Conservation (phyloP, 2,888 invertebrate species). For the Phengaris arion region DNA sequence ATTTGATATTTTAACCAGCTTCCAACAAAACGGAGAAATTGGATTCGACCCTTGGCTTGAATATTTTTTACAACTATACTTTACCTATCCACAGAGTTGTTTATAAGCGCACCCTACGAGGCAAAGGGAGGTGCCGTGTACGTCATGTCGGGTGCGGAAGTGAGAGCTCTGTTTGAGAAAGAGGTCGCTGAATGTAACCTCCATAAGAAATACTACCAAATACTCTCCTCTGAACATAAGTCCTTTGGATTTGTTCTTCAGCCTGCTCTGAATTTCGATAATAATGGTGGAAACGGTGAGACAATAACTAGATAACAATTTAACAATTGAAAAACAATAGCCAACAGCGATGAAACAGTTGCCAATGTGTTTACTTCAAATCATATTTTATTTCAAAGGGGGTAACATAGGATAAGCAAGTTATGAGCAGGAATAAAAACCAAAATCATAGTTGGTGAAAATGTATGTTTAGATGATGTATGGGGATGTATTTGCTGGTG, state of each 20-base stretch:
- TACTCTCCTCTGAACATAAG: slow-evolving; percentile 37
- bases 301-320: neutral
- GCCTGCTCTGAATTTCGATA: neutral
- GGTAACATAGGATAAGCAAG: too few species aligned
- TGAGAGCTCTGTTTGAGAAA: slow-evolving; percentile 37
- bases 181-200: slow-evolving; percentile 38
- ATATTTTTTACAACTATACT: too few species aligned
- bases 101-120: slow-evolving; percentile 62
- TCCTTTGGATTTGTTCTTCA: neutral
- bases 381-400: too few species aligned
- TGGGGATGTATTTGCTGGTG: too few species aligned
- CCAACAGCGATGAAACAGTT: too few species aligned
- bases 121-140: slow-evolving; percentile 53
- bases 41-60: too few species aligned
- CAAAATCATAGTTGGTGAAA: too few species aligned
- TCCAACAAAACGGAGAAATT: too few species aligned
- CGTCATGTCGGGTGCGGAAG: slow-evolving; percentile 55
- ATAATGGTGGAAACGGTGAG: neutral
- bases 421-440: too few species aligned
- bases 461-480: too few species aligned
- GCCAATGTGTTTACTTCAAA: too few species aligned
- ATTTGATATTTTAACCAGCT: too few species aligned
- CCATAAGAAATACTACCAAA: slow-evolving; percentile 47
- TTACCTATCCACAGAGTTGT: slow-evolving; percentile 52
- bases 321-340: neutral